Evolutionary conservation across 2,113 vertebrate species (phyloP).

Genomic region (Pedetes capensis): DNA sequence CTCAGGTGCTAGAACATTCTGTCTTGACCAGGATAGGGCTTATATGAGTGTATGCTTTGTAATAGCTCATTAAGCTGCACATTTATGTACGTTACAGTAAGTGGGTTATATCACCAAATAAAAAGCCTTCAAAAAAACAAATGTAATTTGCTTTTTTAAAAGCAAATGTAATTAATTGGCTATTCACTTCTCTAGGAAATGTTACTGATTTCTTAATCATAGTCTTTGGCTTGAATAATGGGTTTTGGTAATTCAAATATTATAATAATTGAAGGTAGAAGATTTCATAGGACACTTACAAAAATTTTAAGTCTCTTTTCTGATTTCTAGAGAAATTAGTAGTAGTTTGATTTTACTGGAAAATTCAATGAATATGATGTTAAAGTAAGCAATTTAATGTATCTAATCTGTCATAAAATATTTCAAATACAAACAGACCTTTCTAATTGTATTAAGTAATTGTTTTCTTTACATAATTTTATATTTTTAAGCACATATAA

Average conservation of each 20-base stretch:
- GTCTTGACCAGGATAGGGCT: neutral
- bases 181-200: conserved; percentile 10
- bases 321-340: neutral
- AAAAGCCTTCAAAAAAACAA: neutral
- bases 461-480: neutral
- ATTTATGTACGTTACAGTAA: neutral
- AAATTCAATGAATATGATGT: neutral
- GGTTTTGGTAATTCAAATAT: conserved; percentile 37
- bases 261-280: conserved; percentile 33
- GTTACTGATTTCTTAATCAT: conserved; percentile 26
- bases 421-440: conserved; percentile 1
- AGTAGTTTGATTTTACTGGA: neutral
- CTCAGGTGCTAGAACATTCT: neutral
- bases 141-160: too few relatives aligned
- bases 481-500: neutral
- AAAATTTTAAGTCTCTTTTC: conserved; percentile 15
- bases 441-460: conserved; percentile 22
- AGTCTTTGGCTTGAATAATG: neutral
- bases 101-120: neutral
- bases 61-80: neutral
- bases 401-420: neutral
- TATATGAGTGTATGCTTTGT: neutral
- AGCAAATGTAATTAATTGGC: conserved; percentile 14
- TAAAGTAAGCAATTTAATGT: too few relatives aligned
- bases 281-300: neutral